Conservation (phyloP, 2,888 invertebrate genomes). For the Octodonta nipae region DNA sequence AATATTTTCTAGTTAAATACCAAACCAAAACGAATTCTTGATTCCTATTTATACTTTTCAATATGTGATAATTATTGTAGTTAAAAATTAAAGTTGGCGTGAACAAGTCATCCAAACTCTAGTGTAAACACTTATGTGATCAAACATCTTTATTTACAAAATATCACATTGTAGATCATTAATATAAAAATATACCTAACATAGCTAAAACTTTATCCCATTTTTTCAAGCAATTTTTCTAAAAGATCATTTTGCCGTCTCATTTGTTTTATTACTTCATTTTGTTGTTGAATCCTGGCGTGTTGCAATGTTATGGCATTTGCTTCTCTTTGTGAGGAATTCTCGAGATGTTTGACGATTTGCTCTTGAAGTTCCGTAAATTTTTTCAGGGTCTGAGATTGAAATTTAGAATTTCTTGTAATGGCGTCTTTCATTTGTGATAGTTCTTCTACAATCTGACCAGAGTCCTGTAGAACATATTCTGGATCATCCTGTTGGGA, state of each 20-base stretch:
- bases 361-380: conserved; percentile 9
- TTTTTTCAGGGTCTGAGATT: conserved; percentile 8
- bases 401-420: conserved; percentile 7
- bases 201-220: no score
- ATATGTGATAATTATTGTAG: no score
- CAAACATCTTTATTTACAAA: no score
- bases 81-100: no score
- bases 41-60: no score
- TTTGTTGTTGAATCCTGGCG: conserved; percentile 11
- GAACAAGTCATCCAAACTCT: no score
- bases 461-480: conserved; percentile 9
- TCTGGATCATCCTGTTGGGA: no score
- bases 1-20: no score
- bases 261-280: conserved; percentile 15
- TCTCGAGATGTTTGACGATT: conserved; percentile 11
- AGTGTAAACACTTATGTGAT: no score
- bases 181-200: no score
- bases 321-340: conserved; percentile 8
- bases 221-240: conserved; percentile 12
- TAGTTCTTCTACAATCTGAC: conserved; percentile 9
- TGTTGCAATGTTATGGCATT: conserved; percentile 11
- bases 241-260: conserved; percentile 13
- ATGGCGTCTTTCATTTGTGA: conserved; percentile 9
- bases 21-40: no score
- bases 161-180: no score